Conservation (phyloP, 92 coral and sea anemone genomes). For the Paragorgia papillata region DNA sequence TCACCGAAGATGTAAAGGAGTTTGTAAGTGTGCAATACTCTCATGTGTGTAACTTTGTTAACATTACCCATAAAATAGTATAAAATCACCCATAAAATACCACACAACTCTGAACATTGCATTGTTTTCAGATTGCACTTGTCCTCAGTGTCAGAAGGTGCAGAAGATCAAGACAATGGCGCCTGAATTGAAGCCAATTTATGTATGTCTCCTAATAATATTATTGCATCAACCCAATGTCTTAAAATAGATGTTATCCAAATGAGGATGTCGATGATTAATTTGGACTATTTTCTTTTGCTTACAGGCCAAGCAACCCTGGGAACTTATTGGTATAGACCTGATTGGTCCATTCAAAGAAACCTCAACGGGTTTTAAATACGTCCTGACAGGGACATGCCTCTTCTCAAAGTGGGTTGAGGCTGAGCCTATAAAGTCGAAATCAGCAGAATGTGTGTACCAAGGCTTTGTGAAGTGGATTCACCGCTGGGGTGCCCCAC, state of each 20-base stretch:
- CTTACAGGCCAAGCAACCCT: no score
- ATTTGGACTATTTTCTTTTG: neutral
- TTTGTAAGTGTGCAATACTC: slow-evolving; percentile 15
- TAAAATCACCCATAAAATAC: no score
- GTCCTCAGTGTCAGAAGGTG: slow-evolving; percentile 16
- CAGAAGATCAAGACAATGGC: no score
- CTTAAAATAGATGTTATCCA: no score
- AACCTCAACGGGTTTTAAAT: slow-evolving; percentile 37
- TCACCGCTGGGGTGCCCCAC: slow-evolving; percentile 16
- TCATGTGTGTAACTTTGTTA: no score
- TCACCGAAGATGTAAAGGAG: slow-evolving; percentile 37
- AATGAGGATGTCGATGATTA: no score
- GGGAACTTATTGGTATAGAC: slow-evolving; percentile 44
- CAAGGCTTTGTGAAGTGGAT: slow-evolving; percentile 6
- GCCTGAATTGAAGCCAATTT: slow-evolving; percentile 6
- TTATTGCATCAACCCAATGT: no score
- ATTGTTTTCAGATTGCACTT: slow-evolving; percentile 29
- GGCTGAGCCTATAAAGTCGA: slow-evolving; percentile 40
- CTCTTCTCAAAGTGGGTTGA: no score
- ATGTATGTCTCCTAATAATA: neutral
- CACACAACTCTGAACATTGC: slow-evolving; percentile 10
- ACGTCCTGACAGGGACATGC: no score
- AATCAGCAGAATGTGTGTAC: slow-evolving; percentile 12
- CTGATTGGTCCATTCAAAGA: slow-evolving; percentile 53
- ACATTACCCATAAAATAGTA: neutral